These are phyloP conservation scores for Morbakka virulenta DNA, from an alignment of 30 jellyfish, hydroid and myxozoan genomes.

Conservation along the genomic window DNA sequence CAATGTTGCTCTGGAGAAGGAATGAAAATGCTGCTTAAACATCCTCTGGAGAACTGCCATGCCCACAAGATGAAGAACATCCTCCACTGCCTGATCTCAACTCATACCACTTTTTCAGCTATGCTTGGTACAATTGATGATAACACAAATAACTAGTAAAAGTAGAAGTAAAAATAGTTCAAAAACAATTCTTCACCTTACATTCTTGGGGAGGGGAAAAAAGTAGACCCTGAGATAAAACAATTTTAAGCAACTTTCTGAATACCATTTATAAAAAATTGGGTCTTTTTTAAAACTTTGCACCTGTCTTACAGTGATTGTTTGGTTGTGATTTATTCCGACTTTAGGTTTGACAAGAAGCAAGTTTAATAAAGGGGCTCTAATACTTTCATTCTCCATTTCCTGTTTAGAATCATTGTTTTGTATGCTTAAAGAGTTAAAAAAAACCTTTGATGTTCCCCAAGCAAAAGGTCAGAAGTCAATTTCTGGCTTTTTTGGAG, in stretches of 20 bases:
- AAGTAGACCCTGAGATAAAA: not conserved
- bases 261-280: not conserved
- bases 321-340: not conserved
- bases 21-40: no score
- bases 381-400: not conserved
- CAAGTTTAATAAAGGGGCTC: slow-evolving; percentile 9
- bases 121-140: no score
- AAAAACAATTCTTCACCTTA: not conserved
- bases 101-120: no score
- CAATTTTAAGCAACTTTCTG: not conserved
- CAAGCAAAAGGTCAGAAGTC: slow-evolving; percentile 24
- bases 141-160: no score
- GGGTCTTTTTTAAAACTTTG: not conserved
- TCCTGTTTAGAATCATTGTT: slow-evolving; percentile 6
- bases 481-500: slow-evolving; percentile 19
- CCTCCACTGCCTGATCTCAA: no score
- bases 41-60: no score
- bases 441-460: slow-evolving; percentile 22
- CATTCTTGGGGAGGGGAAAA: not conserved
- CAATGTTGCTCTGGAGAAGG: no score
- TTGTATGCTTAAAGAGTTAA: slow-evolving; percentile 27
- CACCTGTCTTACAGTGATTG: not conserved
- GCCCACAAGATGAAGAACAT: no score
- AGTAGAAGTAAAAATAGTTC: no score
- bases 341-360: not conserved